Evolutionary conservation across 1,140 invertebrate genomes (phyloP), one percentile per base, ranked within the genome.

Genomic region (Cotesia vestalis): DNA sequence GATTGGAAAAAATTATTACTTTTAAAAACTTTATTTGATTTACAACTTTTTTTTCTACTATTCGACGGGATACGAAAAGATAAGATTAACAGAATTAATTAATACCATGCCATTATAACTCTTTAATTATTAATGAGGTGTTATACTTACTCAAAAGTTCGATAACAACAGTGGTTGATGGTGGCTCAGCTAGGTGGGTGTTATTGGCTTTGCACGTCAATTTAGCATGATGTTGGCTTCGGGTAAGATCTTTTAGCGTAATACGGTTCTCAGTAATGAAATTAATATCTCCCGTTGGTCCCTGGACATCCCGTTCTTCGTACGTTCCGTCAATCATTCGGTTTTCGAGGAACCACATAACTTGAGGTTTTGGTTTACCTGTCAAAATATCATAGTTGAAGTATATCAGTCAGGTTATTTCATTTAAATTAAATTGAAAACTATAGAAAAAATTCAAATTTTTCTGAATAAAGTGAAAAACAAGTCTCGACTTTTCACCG

Each of bases 131-230:
- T 46, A 46, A 46, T 46, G 6, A 46, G 40, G 3, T 20, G n/a
- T 12, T 52, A 57, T 71, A 89, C 91, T 91, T 82, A 92, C 91
- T 83, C 78, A 91, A 89, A 66, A 92, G 85, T 76, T 91, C 89
- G 38, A 92, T 86, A 70, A 87, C 84, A 75, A 91, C 89, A 14
- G 85, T 85, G 36, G 89, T 88, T 51, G 84, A 86, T 5, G 86
- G 80, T 4, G 91, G 89, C 5, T 81, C 75, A 3, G 88, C 86
- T 63, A 91, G 81, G 78, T 90, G 89, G 46, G 90, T 91, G 78
- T 92, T 92, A 77, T 86, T 89, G 3, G 91, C 91, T 79, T 90
- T 88, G 78, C 90, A 91, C 17, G 88, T 87, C 64, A 91, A 84
- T 75, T 87, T 84, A 27, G 87, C 82, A 71, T 88, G 87, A 67